Percentiles rank a stretch among this genome's conserved stretches.
Conservation (phyloP, 2,113 vertebrate genomes). For the Oxygymnocypris stewartii region DNA sequence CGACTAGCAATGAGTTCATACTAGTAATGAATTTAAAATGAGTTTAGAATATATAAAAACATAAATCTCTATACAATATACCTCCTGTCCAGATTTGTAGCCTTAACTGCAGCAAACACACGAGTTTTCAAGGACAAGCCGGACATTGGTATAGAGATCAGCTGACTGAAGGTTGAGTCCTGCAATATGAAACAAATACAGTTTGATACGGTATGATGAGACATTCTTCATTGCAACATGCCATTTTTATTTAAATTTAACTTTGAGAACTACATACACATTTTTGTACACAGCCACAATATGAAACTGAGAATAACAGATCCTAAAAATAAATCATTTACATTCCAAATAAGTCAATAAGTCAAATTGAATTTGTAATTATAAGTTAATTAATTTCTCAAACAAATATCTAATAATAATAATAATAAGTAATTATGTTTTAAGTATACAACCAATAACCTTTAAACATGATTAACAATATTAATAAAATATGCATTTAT, state of each 20-base stretch:
- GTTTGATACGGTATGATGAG: background rate
- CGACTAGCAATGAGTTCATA: background rate
- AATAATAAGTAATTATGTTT: too few species aligned
- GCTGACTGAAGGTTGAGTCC: conserved; percentile 92
- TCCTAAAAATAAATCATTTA: background rate
- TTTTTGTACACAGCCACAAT: background rate
- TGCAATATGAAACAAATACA: conserved; percentile 56
- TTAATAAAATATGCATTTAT: too few species aligned
- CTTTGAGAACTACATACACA: background rate
- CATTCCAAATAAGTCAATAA: background rate
- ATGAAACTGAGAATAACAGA: background rate
- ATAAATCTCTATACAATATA: conserved; percentile 52
- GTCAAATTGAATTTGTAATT: background rate
- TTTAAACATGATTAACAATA: background rate
- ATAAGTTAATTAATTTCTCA: background rate
- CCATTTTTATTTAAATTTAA: background rate
- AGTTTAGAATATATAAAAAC: background rate
- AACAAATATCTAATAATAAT: too few species aligned
- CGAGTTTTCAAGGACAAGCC: conserved; percentile 95
- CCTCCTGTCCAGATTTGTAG: conserved; percentile 95
- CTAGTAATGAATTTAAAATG: background rate
- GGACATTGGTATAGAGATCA: conserved; percentile 85
- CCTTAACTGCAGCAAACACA: conserved; percentile 94
- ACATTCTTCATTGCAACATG: background rate
- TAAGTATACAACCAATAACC: background rate